Percentiles rank a stretch among this genome's conserved stretches.
phyloP scores from a whole-genome alignment of 2,113 vertebrate species.

The Nipponia nippon region DNA sequence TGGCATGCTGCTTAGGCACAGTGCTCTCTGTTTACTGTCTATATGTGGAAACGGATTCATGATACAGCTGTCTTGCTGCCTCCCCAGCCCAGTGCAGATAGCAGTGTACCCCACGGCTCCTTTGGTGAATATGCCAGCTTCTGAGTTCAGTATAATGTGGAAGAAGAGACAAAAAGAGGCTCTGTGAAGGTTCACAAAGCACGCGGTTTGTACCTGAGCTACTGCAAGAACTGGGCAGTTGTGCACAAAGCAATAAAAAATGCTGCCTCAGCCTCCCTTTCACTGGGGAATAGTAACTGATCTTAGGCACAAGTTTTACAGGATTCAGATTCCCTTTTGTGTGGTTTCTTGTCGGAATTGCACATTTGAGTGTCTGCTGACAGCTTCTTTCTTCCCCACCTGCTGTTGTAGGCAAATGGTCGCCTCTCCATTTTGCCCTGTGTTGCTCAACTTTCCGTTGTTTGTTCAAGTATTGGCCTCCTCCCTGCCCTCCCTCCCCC shows the following conservation, averaged over 20 bases:
- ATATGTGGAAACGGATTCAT: accelerated
- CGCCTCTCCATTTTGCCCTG: accelerated
- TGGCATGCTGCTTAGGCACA: background rate
- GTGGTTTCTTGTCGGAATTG: background rate
- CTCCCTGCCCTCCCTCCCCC: accelerated
- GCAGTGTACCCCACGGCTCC: background rate
- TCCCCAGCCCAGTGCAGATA: background rate
- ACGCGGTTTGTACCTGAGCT: background rate
- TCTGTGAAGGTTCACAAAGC: background rate
- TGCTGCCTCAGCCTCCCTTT: background rate
- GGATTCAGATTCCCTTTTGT: background rate
- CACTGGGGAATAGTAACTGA: background rate
- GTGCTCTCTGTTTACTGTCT: background rate
- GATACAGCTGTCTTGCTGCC: background rate
- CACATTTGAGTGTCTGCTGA: accelerated
- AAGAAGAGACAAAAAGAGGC: background rate
- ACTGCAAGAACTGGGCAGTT: background rate
- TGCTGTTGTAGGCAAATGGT: background rate
- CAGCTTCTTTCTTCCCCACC: background rate
- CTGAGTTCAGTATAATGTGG: accelerated
- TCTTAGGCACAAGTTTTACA: background rate
- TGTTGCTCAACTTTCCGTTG: background rate
- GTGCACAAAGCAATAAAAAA: background rate
- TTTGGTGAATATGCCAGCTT: background rate
- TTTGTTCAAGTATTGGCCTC: background rate